A percentile compares a stretch with the other conserved stretches of the same genome.
Conservation (phyloP, 1,140 invertebrate genomes). For the Pachyrhynchus sulphureomaculatus region DNA sequence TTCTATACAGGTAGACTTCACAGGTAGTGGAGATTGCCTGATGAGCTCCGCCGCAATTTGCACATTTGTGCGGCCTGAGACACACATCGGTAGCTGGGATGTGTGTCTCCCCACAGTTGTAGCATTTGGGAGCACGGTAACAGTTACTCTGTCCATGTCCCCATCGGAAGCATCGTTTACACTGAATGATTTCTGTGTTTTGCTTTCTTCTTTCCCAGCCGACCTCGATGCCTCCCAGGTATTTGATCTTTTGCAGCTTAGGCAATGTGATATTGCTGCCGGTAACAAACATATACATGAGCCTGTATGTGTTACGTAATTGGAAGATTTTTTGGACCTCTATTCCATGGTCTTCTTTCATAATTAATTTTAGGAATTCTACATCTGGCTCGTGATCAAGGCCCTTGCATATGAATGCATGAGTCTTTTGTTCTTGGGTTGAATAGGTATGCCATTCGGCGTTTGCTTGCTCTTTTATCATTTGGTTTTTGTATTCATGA, state of each 20-base stretch:
- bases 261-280: not conserved
- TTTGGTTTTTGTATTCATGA: too few species aligned
- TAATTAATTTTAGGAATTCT: not conserved
- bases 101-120: not conserved
- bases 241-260: not conserved
- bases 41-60: too few species aligned
- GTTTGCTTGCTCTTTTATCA: not conserved
- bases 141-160: not conserved
- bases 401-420: constrained; percentile 11
- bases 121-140: not conserved
- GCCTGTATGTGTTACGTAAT: constrained; percentile 1
- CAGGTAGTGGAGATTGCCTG: not conserved
- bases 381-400: constrained; percentile 4
- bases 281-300: constrained; percentile 7
- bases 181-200: too few species aligned
- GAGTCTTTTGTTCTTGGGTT: constrained; percentile 3
- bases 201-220: too few species aligned
- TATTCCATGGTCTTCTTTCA: not conserved
- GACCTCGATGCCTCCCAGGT: too few species aligned
- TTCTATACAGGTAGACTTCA: not conserved
- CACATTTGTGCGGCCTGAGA: too few species aligned
- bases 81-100: not conserved
- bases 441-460: constrained; percentile 18
- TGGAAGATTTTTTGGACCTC: not conserved
- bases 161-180: not conserved